phyloP scores from a whole-genome alignment of 2,797 vertebrate genomes.

The Scolopax bukidnonensis region DNA sequence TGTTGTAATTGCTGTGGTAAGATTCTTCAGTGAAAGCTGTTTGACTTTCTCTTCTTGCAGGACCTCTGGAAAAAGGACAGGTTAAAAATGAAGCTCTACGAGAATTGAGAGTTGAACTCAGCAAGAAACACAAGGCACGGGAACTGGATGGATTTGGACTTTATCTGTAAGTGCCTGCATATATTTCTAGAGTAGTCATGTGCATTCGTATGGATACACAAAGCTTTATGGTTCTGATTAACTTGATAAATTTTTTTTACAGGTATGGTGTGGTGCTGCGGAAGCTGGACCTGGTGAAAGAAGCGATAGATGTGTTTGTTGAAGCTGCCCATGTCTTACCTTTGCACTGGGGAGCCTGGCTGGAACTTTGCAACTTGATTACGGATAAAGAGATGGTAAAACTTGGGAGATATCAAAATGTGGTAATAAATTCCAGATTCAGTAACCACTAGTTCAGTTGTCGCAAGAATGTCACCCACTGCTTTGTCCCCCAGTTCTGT shows the following conservation, averaged over 20 bases:
- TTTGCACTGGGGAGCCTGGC: slow-evolving; percentile 97
- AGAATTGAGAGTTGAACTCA: slow-evolving; percentile 94
- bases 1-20: not conserved
- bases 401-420: not conserved
- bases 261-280: slow-evolving; percentile 97
- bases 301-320: slow-evolving; percentile 96
- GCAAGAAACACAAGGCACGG: slow-evolving; percentile 92
- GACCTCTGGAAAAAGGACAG: slow-evolving; percentile 97
- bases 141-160: slow-evolving; percentile 96
- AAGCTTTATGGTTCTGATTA: not conserved
- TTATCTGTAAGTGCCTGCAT: slow-evolving; percentile 86
- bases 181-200: not conserved
- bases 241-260: not conserved
- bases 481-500: not conserved
- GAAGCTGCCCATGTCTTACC: slow-evolving; percentile 93
- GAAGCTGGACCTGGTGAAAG: slow-evolving; percentile 94
- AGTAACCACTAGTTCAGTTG: not conserved
- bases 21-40: not conserved
- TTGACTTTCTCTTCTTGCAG: slow-evolving; percentile 69
- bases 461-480: not conserved
- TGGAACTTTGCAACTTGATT: slow-evolving; percentile 97
- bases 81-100: slow-evolving; percentile 95
- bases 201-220: not conserved
- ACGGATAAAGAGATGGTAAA: slow-evolving; percentile 96
- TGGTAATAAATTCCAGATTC: not conserved